Evolutionary conservation across 2,888 invertebrate genomes (phyloP), one percentile per base, ranked within the genome.

Genomic region (Hololepta plana): DNA sequence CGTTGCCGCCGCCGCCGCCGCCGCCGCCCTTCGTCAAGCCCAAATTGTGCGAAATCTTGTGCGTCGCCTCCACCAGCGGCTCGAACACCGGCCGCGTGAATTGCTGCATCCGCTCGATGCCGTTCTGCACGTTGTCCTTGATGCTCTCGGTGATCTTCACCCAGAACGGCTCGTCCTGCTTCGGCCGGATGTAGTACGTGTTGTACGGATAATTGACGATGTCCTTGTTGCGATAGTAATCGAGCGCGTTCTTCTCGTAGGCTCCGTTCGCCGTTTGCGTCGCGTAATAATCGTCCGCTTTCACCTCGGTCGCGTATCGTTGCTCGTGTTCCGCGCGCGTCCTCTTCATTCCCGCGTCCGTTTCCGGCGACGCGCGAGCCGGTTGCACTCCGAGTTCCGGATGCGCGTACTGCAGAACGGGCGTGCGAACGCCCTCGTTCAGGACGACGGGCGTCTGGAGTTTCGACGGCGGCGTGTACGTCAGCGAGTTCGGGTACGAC

Each of bases 331-430:
- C n/a, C 30, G 20, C 7, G 29, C 28, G 3, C 23, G 53, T 52
- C 2, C 20, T 21, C 20, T 32, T 25, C 5, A 25, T 25, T 12
- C 5, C 5, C 9, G 57, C 55, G 13, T 47, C 44, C 9, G 51
- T 43, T 32, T 51, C 53, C n/a, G 55, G 46, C 2, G 57, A 59
- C 2, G 60, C 60, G 49, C 72, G 72, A 1, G 76, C 77, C 1
- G 77, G 72, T 45, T 80, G 79, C 0, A 76, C 70, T 8, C 79
- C 80, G 4, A 79, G 51, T 39, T 80, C 80, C 0, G 80, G 80
- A 45, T 80, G 79, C 1, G 79, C 79, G 42, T 80, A 80, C 41
- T 79, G 77, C 1, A 79, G 56, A 3, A 80, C 75, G 0, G 80
- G 79, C 12, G 73, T 70, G 20, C 79, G 57, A 0, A 72, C 71